Conservation (phyloP, 2,888 invertebrate genomes). For the Drosophila phalerata region DNA sequence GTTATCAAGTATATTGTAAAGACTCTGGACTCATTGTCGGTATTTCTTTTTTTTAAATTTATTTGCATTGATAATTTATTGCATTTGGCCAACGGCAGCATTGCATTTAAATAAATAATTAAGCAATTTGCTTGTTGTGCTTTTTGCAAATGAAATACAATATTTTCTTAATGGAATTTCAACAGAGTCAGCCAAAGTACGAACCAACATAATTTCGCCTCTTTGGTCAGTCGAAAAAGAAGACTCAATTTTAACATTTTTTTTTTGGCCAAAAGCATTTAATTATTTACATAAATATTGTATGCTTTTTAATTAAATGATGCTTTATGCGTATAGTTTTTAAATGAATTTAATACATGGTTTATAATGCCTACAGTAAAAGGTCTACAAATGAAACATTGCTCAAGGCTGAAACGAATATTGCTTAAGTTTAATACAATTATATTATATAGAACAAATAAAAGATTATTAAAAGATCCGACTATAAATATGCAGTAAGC, state of each 20-base stretch:
- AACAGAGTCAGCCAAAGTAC: slow-evolving; percentile 23
- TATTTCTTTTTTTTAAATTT: slow-evolving; percentile 18
- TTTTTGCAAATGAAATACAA: slow-evolving; percentile 64
- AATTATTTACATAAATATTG: slow-evolving; percentile 56
- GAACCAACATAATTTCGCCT: slow-evolving; percentile 1
- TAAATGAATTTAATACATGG: slow-evolving; percentile 43
- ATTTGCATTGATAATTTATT: slow-evolving; percentile 65
- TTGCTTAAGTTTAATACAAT: neutral
- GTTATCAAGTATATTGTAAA: slow-evolving; percentile 58
- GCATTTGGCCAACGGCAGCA: slow-evolving; percentile 40
- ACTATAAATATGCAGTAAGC: too few relatives aligned
- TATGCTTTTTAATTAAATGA: slow-evolving; percentile 62
- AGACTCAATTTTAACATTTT: slow-evolving; percentile 60
- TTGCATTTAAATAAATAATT: slow-evolving; percentile 72
- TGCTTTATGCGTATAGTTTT: slow-evolving; percentile 38
- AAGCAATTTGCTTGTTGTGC: slow-evolving; percentile 65
- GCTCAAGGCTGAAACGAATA: neutral
- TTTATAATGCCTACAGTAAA: slow-evolving; percentile 11
- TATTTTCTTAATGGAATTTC: slow-evolving; percentile 73
- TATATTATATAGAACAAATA: neutral
- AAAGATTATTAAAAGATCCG: neutral
- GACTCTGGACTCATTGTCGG: slow-evolving; percentile 27
- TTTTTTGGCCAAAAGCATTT: slow-evolving; percentile 48
- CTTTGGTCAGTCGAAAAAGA: slow-evolving; percentile 16
- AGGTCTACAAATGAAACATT: neutral